A percentile compares a stretch with the other conserved stretches of the same genome.
These are phyloP conservation scores for Vanessa tameamea DNA, from an alignment of 1,140 invertebrate species.

Conservation along the genomic window DNA sequence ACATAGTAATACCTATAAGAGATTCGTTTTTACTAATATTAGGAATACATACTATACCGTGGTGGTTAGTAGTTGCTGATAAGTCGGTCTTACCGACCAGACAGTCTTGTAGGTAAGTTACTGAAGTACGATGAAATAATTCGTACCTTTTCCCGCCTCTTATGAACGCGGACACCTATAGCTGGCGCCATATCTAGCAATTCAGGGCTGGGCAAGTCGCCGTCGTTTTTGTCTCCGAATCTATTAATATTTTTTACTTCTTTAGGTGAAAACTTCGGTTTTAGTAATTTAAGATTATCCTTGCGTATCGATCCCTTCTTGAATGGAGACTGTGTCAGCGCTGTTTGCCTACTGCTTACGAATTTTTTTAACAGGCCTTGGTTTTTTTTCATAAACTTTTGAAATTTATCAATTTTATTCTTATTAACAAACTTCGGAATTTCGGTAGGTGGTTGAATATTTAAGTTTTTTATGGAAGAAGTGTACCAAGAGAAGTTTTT, in stretches of 20 bases:
- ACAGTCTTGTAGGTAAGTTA: neutral
- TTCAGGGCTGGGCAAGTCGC: slow-evolving; percentile 12
- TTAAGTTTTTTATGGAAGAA: neutral
- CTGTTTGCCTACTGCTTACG: slow-evolving; percentile 26
- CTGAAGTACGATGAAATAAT: neutral
- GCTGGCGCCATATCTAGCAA: slow-evolving; percentile 46
- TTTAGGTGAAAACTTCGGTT: neutral
- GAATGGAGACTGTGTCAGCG: neutral
- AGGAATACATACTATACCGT: no score
- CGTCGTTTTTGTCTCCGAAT: neutral
- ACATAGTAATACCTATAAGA: no score
- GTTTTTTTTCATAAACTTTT: slow-evolving; percentile 41
- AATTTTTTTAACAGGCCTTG: slow-evolving; percentile 37
- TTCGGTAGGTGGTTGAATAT: neutral
- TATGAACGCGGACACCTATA: slow-evolving; percentile 34
- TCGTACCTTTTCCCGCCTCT: slow-evolving; percentile 28
- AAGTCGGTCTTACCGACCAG: no score
- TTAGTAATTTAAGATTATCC: neutral
- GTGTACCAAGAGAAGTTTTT: neutral
- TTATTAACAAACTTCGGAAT: slow-evolving; percentile 17
- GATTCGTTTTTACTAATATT: no score
- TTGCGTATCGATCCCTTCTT: neutral
- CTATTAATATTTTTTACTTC: neutral
- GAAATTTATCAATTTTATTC: slow-evolving; percentile 32
- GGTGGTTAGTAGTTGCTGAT: no score